Conservation (phyloP, 2,797 vertebrate species). For the Anas flavirostris region DNA sequence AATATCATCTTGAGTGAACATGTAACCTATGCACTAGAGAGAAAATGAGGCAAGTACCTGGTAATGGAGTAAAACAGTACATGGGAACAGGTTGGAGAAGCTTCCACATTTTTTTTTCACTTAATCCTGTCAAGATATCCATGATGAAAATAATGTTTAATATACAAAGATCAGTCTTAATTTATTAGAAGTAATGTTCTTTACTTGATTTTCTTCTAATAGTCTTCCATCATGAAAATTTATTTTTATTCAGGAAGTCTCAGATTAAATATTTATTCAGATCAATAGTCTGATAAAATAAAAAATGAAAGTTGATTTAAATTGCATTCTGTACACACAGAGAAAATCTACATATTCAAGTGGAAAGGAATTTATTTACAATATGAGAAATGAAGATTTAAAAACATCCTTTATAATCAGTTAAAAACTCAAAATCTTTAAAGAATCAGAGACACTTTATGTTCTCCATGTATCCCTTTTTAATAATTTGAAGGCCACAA, state of each 20-base stretch:
- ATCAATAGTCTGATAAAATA: not conserved
- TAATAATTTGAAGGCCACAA: not conserved
- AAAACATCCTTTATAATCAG: not conserved
- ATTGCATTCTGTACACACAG: not conserved
- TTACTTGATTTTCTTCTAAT: constrained; percentile 5
- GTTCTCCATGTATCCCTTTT: not conserved
- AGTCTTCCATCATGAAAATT: not conserved
- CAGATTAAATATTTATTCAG: constrained; percentile 39
- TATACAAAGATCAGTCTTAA: not conserved
- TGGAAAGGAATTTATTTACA: not conserved
- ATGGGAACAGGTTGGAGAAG: not conserved
- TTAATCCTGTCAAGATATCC: not conserved
- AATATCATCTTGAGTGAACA: not conserved
- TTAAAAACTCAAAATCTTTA: not conserved
- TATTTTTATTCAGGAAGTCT: constrained; percentile 14
- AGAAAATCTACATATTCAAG: not conserved
- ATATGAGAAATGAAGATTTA: not conserved
- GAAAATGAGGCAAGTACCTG: not conserved
- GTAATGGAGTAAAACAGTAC: not conserved
- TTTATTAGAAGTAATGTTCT: not conserved
- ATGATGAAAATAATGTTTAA: not conserved
- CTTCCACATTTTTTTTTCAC: not conserved
- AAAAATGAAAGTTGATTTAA: not conserved
- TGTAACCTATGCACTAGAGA: not conserved
- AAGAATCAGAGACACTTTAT: not conserved